Evolutionary conservation across 1,140 invertebrate genomes (phyloP), one percentile per base, ranked within the genome.

Genomic region (Heliothis virescens): DNA sequence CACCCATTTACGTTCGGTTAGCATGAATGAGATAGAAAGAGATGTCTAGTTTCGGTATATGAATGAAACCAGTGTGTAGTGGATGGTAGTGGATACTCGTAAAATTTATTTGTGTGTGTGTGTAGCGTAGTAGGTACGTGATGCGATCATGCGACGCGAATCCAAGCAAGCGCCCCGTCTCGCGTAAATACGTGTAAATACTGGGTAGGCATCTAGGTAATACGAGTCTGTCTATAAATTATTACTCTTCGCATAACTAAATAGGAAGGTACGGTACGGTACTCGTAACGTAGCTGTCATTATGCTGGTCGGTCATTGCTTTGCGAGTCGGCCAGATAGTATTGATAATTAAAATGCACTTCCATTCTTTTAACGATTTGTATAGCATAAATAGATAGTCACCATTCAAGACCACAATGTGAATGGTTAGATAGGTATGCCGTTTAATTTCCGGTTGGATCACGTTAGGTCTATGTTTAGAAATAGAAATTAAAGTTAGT

Each of bases 21-120:
- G 89, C 55, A 79, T 86, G 92, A 94, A 89, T 88, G 90, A 91
- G 91, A 94, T 89, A 89, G 87, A 91, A 90, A 90, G 85, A 89
- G 87, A 93, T 83, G 91, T 94, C 91, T 93, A 90, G 90, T 92
- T 93, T 93, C 91, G 86, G 89, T 93, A 94, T 78, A 93, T 94
- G 93, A 94, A 94, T 94, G 93, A 94, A 94, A 92, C 92, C 89
- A 89, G 92, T 92, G 88, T 91, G 91, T 93, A 91, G 90, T 89
- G 85, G 83, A 87, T 82, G 90, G 88, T 94, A 91, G 90, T 91
- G 87, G 87, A 90, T 89, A 88, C 92, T 92, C 90, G 92, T 93
- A 93, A 92, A 92, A 87, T 80, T 26, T 12, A 59, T 78, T 87
- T 89, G 84, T 90, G 71, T 83, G 82, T 90, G 91, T 94, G 91